phyloP scores from a whole-genome alignment of 2,113 vertebrate genomes.

The Stigmatopora argus region DNA sequence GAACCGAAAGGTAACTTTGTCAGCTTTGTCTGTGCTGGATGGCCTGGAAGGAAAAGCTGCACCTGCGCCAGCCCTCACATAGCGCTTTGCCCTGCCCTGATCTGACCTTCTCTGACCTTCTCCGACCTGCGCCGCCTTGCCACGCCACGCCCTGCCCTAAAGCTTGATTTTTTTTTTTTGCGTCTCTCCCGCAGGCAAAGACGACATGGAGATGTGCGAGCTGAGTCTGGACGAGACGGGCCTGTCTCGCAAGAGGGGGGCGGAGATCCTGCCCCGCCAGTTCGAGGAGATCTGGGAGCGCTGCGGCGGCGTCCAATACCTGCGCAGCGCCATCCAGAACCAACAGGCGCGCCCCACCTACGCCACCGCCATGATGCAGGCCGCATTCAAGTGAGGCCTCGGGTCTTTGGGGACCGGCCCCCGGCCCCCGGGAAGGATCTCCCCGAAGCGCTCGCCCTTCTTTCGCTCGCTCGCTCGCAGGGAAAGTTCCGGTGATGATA shows the following conservation, averaged over 20 bases:
- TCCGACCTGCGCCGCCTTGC: too few species aligned
- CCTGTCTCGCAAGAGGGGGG: constrained; percentile 87
- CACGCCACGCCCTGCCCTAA: too few species aligned
- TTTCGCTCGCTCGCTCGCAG: not conserved
- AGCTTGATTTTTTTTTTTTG: too few species aligned
- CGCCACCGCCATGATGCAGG: constrained; percentile 95
- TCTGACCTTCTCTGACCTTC: too few species aligned
- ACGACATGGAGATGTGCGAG: constrained; percentile 99
- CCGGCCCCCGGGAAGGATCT: not conserved
- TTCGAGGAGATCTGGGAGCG: constrained; percentile 98
- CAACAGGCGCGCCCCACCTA: constrained; percentile 89
- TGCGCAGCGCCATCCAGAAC: constrained; percentile 87
- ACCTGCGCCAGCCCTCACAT: too few species aligned
- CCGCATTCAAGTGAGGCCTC: constrained; percentile 71
- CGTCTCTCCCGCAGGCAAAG: constrained; percentile 81
- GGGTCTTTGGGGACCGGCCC: constrained; percentile 47
- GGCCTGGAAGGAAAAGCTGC: too few species aligned
- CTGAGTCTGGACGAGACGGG: constrained; percentile 95
- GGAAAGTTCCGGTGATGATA: not conserved
- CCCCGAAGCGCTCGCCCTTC: not conserved
- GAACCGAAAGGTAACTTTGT: too few species aligned
- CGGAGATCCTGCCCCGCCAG: constrained; percentile 91
- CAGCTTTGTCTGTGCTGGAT: too few species aligned
- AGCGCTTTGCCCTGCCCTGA: too few species aligned
- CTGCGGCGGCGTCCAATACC: constrained; percentile 90